A percentile compares a stretch with the other conserved stretches of the same genome.
Conservation (phyloP, 2,888 invertebrate species). For the Conomelus anceps region DNA sequence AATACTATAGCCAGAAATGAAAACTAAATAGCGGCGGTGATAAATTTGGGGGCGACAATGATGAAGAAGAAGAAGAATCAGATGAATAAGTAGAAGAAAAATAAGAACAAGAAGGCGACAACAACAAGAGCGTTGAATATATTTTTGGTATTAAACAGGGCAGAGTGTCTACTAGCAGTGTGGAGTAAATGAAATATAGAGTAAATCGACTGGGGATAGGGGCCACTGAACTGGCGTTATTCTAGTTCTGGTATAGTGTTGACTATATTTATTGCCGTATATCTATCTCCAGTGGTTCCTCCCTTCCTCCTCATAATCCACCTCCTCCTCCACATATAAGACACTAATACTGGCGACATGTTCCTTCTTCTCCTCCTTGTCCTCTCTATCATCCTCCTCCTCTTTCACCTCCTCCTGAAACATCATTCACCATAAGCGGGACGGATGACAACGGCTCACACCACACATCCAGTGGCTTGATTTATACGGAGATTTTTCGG, state of each 20-base stretch:
- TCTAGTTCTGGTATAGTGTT: not conserved
- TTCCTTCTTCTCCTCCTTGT: not conserved
- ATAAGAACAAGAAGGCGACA: not conserved
- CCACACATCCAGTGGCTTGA: no score
- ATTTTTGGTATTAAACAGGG: not conserved
- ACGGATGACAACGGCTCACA: not conserved
- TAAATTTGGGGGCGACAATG: not conserved
- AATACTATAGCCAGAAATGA: not conserved
- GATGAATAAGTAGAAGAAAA: not conserved
- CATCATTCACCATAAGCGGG: not conserved
- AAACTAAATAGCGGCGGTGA: not conserved
- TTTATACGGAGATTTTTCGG: not conserved
- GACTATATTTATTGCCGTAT: not conserved
- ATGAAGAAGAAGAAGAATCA: not conserved
- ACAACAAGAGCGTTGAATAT: not conserved
- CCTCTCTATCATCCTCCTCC: not conserved
- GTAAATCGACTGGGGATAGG: not conserved
- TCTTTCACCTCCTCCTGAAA: not conserved
- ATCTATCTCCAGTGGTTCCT: not conserved
- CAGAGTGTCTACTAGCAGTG: not conserved
- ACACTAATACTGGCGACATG: not conserved
- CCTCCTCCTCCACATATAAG: not conserved
- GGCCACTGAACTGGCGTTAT: not conserved
- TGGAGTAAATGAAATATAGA: not conserved
- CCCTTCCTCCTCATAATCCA: not conserved